A percentile compares a stretch with the other conserved stretches of the same genome.
These are phyloP conservation scores for Poecilus cupreus DNA, from an alignment of 2,888 invertebrate genomes.

Conservation along the genomic window DNA sequence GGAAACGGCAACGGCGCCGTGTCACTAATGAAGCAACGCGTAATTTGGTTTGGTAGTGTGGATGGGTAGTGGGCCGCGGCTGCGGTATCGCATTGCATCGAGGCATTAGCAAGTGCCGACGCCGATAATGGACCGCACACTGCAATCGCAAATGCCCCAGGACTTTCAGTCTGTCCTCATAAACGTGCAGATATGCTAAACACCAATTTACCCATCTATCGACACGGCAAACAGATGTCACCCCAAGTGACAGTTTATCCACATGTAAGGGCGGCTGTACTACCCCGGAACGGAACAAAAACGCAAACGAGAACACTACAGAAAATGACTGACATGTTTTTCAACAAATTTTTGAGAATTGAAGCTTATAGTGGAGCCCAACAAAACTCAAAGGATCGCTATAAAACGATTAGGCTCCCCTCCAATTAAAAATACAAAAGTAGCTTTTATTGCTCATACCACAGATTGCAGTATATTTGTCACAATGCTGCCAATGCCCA, in stretches of 20 bases:
- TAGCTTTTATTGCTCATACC: too few species aligned
- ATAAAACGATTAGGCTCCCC: too few species aligned
- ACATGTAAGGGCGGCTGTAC: too few species aligned
- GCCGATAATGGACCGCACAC: conserved; percentile 52
- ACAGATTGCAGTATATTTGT: too few species aligned
- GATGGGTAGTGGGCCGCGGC: neutral
- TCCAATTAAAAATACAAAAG: too few species aligned
- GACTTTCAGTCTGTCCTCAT: conserved; percentile 48
- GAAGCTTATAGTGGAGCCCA: too few species aligned
- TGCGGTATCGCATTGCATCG: conserved; percentile 40
- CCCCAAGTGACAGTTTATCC: neutral
- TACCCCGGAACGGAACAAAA: too few species aligned
- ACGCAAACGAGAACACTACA: too few species aligned
- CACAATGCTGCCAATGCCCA: too few species aligned
- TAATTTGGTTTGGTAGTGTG: conserved; percentile 29
- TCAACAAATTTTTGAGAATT: too few species aligned
- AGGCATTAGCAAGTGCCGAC: conserved; percentile 52
- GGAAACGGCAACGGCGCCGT: neutral
- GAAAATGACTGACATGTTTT: too few species aligned
- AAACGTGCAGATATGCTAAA: conserved; percentile 54
- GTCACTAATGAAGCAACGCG: conserved; percentile 37
- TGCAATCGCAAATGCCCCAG: conserved; percentile 52
- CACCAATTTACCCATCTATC: conserved; percentile 41
- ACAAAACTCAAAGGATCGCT: too few species aligned
- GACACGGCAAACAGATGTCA: neutral